phyloP scores from a whole-genome alignment of 2,113 vertebrate species.

The Osmerus mordax region DNA sequence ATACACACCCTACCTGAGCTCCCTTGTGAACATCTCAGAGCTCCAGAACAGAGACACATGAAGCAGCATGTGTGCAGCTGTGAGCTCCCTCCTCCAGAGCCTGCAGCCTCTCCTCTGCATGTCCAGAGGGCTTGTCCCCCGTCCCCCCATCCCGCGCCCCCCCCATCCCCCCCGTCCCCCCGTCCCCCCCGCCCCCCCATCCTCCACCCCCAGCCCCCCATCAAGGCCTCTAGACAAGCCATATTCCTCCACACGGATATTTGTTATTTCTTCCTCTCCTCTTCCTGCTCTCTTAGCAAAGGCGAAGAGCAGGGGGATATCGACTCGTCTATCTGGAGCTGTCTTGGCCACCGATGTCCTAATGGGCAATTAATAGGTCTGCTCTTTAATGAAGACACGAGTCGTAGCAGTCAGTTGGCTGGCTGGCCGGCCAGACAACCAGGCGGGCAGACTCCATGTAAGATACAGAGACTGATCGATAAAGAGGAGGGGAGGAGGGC shows the following conservation, averaged over 20 bases:
- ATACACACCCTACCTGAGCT: no score
- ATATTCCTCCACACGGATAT: background rate
- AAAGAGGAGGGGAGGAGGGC: background rate
- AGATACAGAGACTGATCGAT: constrained; percentile 18
- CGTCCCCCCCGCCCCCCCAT: background rate
- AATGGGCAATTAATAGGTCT: constrained; percentile 40
- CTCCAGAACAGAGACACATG: constrained; percentile 19
- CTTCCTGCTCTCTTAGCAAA: background rate
- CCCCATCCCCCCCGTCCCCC: background rate
- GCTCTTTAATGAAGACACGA: constrained; percentile 32
- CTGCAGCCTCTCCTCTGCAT: background rate
- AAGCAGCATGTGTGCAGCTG: constrained; percentile 2
- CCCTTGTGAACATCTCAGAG: background rate
- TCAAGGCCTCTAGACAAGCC: background rate
- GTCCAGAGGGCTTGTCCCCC: background rate
- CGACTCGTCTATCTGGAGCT: constrained; percentile 22
- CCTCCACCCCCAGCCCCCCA: background rate
- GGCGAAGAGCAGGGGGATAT: constrained; percentile 13
- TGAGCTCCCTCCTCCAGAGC: background rate
- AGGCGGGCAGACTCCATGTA: background rate
- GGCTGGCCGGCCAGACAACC: background rate
- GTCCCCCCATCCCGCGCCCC: background rate
- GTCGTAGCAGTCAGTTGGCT: constrained; percentile 13
- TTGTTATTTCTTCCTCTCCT: constrained; percentile 8
- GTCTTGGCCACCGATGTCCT: constrained; percentile 2